Percentiles rank a stretch among this genome's conserved stretches.
Evolutionary conservation across 23 tunicate genomes (phyloP).

Genomic region (Trididemnum nubilum): DNA sequence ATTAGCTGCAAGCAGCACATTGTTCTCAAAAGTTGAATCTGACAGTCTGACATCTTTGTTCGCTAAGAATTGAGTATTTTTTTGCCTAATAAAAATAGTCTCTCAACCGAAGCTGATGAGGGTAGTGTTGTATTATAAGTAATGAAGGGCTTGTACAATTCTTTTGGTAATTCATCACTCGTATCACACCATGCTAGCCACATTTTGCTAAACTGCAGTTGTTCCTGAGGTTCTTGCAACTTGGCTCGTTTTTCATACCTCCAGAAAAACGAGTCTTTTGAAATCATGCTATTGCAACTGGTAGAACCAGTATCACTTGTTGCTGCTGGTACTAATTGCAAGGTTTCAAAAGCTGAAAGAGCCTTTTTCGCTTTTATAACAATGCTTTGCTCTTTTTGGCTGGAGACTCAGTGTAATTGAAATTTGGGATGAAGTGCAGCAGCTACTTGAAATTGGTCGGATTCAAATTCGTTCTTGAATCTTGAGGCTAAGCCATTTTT

Average conservation of each 20-base stretch:
- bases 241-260: not conserved
- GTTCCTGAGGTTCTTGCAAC: not conserved
- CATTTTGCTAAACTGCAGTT: not conserved
- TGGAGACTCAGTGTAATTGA: not conserved
- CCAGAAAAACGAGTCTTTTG: conserved; percentile 1
- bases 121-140: not conserved
- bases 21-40: not conserved
- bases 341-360: not conserved
- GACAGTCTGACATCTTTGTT: not conserved
- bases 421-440: not conserved
- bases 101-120: not conserved
- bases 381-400: not conserved
- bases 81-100: not conserved
- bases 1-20: conserved; percentile 1
- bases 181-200: not conserved
- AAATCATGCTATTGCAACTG: not conserved
- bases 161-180: not conserved
- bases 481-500: conserved; percentile 1
- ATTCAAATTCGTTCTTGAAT: not conserved
- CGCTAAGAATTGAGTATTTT: not conserved
- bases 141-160: not conserved
- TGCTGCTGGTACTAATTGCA: conserved; percentile 1
- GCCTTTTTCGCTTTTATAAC: not conserved
- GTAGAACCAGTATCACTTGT: not conserved
- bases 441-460: not conserved